A percentile compares a stretch with the other conserved stretches of the same genome.
phyloP scores from a whole-genome alignment of 2,888 invertebrate genomes.

The Hirtodrosophila histrioides region DNA sequence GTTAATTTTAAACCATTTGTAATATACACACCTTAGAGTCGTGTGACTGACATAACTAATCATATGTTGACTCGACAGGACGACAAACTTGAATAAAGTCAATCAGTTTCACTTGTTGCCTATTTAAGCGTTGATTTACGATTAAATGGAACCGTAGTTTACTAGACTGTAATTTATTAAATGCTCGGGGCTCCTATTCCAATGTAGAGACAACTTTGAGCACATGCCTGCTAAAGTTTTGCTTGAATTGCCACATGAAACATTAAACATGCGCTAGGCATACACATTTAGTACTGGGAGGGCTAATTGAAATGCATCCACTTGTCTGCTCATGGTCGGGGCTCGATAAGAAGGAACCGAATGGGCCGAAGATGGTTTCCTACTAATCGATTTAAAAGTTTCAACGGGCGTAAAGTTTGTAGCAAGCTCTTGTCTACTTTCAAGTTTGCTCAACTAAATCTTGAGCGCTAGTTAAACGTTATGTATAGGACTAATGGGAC shows the following conservation, averaged over 20 bases:
- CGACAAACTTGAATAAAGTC: too few species aligned
- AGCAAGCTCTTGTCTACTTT: conserved; percentile 52
- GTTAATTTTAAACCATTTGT: too few species aligned
- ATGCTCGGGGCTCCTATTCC: too few species aligned
- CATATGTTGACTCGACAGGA: too few species aligned
- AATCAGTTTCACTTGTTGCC: too few species aligned
- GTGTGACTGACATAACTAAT: too few species aligned
- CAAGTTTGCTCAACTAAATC: conserved; percentile 62
- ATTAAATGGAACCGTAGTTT: not conserved
- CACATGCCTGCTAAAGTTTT: conserved; percentile 14
- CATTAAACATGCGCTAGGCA: conserved; percentile 26
- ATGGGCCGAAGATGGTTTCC: conserved; percentile 15
- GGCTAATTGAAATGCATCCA: conserved; percentile 71
- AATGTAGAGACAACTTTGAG: not conserved
- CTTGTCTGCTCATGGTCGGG: conserved; percentile 35
- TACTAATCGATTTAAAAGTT: conserved; percentile 76
- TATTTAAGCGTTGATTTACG: too few species aligned
- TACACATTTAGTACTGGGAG: conserved; percentile 5
- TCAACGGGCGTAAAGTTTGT: conserved; percentile 52
- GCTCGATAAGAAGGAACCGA: not conserved
- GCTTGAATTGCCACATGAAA: conserved; percentile 9
- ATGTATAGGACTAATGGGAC: conserved; percentile 67
- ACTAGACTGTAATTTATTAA: not conserved
- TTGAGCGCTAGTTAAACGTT: conserved; percentile 58
- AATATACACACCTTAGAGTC: too few species aligned